These are phyloP conservation scores for Pseudomyrmex cubaensis DNA, from an alignment of 1,140 invertebrate species.

Conservation along the genomic window DNA sequence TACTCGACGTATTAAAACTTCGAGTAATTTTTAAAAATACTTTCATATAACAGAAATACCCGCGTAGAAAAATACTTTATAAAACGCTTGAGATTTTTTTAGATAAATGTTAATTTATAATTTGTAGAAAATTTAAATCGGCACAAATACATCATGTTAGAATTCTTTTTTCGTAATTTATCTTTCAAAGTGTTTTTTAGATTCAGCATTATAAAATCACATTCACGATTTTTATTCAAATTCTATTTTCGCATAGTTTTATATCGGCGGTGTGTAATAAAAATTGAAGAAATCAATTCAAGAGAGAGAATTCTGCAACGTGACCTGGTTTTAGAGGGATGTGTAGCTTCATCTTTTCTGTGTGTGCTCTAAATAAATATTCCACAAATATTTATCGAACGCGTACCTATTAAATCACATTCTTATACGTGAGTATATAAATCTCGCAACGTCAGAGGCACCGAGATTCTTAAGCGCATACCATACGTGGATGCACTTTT, in stretches of 20 bases:
- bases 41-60: neutral
- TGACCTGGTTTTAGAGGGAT: neutral
- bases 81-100: neutral
- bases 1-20: slow-evolving; percentile 20
- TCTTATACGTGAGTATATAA: slow-evolving; percentile 35
- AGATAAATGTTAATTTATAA: no score
- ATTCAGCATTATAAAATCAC: no score
- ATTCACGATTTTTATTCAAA: no score
- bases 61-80: neutral
- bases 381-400: slow-evolving; percentile 53
- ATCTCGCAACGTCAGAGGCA: slow-evolving; percentile 38
- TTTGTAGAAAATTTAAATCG: no score
- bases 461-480: slow-evolving; percentile 58
- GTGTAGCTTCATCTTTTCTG: slow-evolving; percentile 2
- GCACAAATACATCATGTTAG: no score
- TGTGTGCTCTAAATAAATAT: slow-evolving; percentile 33
- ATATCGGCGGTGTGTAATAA: neutral
- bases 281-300: slow-evolving; percentile 15
- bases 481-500: slow-evolving; percentile 29
- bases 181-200: no score
- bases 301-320: neutral
- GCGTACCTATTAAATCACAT: slow-evolving; percentile 53
- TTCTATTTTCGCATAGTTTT: neutral
- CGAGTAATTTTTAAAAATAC: neutral
- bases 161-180: no score